phyloP scores from a whole-genome alignment of 1,140 invertebrate genomes.

The Odontomachus brunneus region DNA sequence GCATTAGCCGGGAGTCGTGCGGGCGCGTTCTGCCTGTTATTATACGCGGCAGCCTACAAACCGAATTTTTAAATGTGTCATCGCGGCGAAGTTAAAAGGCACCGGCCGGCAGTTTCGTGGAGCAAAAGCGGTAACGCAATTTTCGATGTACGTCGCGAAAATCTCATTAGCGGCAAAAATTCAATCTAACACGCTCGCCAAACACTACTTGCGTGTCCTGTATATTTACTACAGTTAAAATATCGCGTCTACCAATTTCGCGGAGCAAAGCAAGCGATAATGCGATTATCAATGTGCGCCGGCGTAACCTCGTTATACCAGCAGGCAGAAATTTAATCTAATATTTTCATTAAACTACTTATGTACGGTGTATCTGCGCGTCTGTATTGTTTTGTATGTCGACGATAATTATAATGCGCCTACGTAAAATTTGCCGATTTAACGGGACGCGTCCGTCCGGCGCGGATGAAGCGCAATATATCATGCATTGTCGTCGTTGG shows the following conservation, averaged over 20 bases:
- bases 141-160: conserved; percentile 56
- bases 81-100: conserved; percentile 43
- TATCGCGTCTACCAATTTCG: conserved; percentile 59
- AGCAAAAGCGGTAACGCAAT: conserved; percentile 54
- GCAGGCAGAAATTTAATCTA: conserved; percentile 54
- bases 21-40: not conserved
- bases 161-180: conserved; percentile 61
- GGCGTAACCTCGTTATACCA: conserved; percentile 52
- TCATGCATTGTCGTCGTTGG: not conserved
- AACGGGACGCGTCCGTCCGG: not conserved
- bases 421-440: conserved; percentile 16
- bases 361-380: conserved; percentile 9
- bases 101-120: conserved; percentile 47
- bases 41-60: conserved; percentile 13
- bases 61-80: conserved; percentile 58
- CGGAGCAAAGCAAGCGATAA: conserved; percentile 59
- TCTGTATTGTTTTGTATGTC: conserved; percentile 49
- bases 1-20: not conserved
- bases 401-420: conserved; percentile 42
- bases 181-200: conserved; percentile 60
- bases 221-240: conserved; percentile 59
- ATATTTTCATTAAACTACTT: conserved; percentile 59
- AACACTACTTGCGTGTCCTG: conserved; percentile 52
- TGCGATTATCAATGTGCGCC: conserved; percentile 55
- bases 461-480: not conserved